Evolutionary conservation across 2,888 invertebrate genomes (phyloP), one percentile per base, ranked within the genome.

Genomic region (Cataglyphis albicans): DNA sequence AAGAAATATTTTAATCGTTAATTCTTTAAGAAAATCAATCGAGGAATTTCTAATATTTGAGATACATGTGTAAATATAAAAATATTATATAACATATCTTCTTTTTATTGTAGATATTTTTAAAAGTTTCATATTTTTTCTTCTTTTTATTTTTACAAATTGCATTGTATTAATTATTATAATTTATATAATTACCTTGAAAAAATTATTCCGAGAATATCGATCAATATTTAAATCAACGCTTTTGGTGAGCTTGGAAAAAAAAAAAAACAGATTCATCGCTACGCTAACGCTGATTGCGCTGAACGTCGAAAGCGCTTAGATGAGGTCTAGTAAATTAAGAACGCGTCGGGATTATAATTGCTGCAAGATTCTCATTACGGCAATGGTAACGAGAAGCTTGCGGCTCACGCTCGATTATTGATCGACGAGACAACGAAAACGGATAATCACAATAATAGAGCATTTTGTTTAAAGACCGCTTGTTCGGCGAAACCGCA

Each of bases 281-380:
- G 32, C 38, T 35, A 15, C 55, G 12, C 32, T 76, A 44, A 59
- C 9, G 35, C 4, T 68, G 68, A 78, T 78, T 59, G 44, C 25
- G n/a, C 15, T 44, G 57, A 15, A 57, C 7, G 15, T 76, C 15
- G 41, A 67, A 67, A 76, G 21, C 41, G 12, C 18, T 41, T 18
- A n/a, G 52, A 52, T 21, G 15, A 12, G 0, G 41, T 44, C 44
- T 35, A 15, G 6, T 67, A 57, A 68, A 67, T 78, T 78, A 59
- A 68, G 12, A 59, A 57, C 35, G 55, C 35, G 55, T 32, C 41
- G 25, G 18, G 12, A 44, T 68, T 68, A 59, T 35, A 59, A 68
- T 78, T 25, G 25, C 35, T 32, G 32, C 32, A n/a, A n/a, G 48
- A 68, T 68, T 52, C 32, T 78, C 57, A 7, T 78, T 59, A 25